Base-by-base conservation (phyloP, 2,888 invertebrate genomes). In the Stegana nigrithorax region DNA sequence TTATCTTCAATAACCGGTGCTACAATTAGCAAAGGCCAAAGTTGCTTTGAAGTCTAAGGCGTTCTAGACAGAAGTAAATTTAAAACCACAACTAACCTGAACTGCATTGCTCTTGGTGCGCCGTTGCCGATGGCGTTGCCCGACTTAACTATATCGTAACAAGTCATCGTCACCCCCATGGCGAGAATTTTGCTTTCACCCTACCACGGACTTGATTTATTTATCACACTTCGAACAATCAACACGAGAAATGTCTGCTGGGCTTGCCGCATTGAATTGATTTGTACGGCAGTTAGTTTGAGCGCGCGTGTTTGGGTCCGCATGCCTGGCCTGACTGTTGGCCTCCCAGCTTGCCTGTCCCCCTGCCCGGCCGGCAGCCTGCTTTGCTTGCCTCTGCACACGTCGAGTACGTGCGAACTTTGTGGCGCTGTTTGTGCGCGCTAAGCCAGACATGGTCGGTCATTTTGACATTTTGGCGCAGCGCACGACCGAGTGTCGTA, bases 391-490 rank as follows among this genome's bases (percentile, higher is more conserved):
- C 42, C 21, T 5, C 42, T 42, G 14, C 42, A 42, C n/a, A 36
- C 42, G 25, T 32, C 26, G 71, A 70, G 71, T 73, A 71, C 73
- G 73, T 73, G 73, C 73, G 71, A 73, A 73, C 73, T 70, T 71
- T 72, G 70, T 50, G 60, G 57, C 57, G 58, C 60, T 60, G 60
- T 58, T 60, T 71, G 75, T 73, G 74, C 70, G 73, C 71, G 78
- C 70, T 67, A 75, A 73, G 75, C 75, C 78, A 80, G 78, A 78
- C 78, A 76, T 75, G 73, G 75, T 78, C 76, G 74, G 73, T 70
- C 76, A 71, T 74, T 78, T 70, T 62, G 73, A 69, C 71, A 67
- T 67, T 66, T 68, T 50, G 72, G 69, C 67, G 42, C 50, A 66
- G 55, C 70, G 72, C 71, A 19, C 74, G 73, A 29, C 39, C 14